Base-by-base conservation (phyloP, 2,797 vertebrate species). In the Apogon hyalosoma region DNA sequence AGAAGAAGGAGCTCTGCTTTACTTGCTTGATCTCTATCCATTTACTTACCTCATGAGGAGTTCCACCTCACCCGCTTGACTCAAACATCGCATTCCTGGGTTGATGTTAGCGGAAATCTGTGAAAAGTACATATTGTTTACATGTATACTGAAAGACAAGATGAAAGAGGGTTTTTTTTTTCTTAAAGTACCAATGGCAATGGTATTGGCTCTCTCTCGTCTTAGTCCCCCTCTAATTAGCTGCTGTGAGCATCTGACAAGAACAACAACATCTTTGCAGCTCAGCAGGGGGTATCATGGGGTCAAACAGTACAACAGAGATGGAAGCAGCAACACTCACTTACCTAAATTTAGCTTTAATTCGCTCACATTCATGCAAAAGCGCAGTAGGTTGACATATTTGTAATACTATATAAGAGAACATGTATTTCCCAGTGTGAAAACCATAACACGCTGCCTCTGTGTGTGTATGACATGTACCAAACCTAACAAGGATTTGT, bases 251-350 rank as follows among this genome's bases (percentile, higher is more conserved):
- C 92, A 88, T 93, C 95, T 94, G 91, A 92, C 74, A 75, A 92
- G 90, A 93, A 93, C 92, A 93, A 93, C 93, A 96, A 95, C 94
- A 94, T 94, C 92, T 95, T 94, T 94, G 86, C 79, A 63, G 88
- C 94, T 92, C 94, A 89, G 94, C 73, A 79, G 94, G 95, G 90
- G 92, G 93, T 87, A 79, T 81, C 66, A 81, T 88, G 76, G 92
- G 91, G 89, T 85, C 86, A 85, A 76, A 73, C 69, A 41, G 69
- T 56, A 38, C 33, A 45, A 41, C 55, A 3, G 18, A 74, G 82
- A 61, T 62, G 54, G 31, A 75, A 85, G 57, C 58, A 47, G 68
- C 56, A 67, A 56, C 77, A 69, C 74, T 60, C 67, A 80, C 56
- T 21, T 41, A 53, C 63, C 79, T 63, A 77, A 64, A 61, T 74